Conservation (phyloP, 2,113 vertebrate species). For the Microcebus jonahi region DNA sequence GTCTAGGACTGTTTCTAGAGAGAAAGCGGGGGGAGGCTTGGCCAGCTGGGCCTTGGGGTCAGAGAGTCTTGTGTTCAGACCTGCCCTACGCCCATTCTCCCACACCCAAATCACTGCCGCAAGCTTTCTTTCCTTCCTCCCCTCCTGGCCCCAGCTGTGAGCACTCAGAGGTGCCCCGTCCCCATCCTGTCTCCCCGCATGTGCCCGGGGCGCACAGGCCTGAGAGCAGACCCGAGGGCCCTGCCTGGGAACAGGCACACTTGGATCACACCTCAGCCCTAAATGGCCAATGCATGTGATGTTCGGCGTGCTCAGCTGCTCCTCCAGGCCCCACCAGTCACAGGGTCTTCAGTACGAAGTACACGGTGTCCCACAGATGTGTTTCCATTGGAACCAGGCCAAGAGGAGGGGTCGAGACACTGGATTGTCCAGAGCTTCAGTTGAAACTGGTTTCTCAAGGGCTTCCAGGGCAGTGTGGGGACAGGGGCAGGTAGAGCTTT, state of each 20-base stretch:
- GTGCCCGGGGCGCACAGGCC: background rate
- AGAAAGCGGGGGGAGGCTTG: background rate
- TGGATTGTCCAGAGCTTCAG: background rate
- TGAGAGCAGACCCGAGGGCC: too few species aligned
- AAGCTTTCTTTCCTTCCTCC: background rate
- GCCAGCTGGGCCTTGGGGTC: background rate
- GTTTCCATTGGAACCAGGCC: background rate
- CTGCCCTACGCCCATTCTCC: background rate
- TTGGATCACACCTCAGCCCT: background rate
- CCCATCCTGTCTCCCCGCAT: background rate
- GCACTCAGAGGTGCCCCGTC: too few species aligned
- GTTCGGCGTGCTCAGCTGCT: background rate
- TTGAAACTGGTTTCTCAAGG: background rate
- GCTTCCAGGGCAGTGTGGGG: background rate
- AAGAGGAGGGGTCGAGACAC: background rate
- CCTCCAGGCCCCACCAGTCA: background rate
- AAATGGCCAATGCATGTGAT: too few species aligned
- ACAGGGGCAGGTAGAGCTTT: background rate
- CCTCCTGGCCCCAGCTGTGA: background rate
- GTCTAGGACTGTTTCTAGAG: background rate
- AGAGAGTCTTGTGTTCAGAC: background rate
- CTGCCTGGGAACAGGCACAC: rapidly evolving
- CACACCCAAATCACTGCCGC: background rate
- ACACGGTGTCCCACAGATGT: background rate
- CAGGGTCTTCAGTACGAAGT: background rate